Evolutionary conservation across 2,888 invertebrate genomes (phyloP), one percentile per base, ranked within the genome.

Genomic region (Trichopria drosophilae): DNA sequence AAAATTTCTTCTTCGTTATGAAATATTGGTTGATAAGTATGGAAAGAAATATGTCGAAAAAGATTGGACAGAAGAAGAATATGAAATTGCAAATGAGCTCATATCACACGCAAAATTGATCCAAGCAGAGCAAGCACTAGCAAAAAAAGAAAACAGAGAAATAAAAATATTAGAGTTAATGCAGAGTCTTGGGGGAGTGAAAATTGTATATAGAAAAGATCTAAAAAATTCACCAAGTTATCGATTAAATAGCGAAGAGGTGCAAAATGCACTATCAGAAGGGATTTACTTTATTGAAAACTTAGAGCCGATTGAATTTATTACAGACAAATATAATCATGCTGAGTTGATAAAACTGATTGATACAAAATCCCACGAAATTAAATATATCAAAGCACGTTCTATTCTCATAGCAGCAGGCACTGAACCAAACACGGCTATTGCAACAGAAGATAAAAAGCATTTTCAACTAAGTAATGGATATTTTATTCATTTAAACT

Each of bases 111-210:
- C 50, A 41, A 2, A 41, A 12, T 42, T 49, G 41, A 49, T 49
- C 42, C 41, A 29, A 49, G 42, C 26, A 49, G 36, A 41, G 41
- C 49, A 41, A 49, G 36, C 41, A 9, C 41, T 47, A 47, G 47
- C 47, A 47, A 47, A 47, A 47, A 47, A 47, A 47, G 47, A 47
- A 41, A 47, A 16, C 41, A 40, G 47, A 47, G 47, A 47, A 47
- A 47, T 47, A 47, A 50, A 50, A 50, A 50, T 36, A 49, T 49
- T 49, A 49, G 42, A 42, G 49, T 36, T 49, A 40, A 24, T 45
- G 35, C 34, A 45, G 26, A 45, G 26, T 10, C 9, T 22, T 3
- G 45, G 45, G 23, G 45, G 49, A 41, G 49, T 42, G 36, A 49
- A 49, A 42, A 26, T 45, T 23, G 36, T 45, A 24, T 45, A 47